phyloP scores from a whole-genome alignment of 2,797 vertebrate genomes.

The Oreonectes daqikongensis region DNA sequence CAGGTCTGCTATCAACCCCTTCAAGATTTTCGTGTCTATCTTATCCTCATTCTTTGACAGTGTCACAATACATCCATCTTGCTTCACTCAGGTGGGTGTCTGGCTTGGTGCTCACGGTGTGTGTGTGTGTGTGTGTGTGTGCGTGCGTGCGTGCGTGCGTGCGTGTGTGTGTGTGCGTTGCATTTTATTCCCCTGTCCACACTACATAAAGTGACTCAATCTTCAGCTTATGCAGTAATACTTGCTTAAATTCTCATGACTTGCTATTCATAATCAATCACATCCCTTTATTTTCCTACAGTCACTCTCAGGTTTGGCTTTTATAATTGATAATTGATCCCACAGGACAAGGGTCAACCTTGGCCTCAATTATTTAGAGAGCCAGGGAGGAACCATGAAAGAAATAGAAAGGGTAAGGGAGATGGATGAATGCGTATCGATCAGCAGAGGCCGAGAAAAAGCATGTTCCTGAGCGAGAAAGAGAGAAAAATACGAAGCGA shows the following conservation, averaged over 20 bases:
- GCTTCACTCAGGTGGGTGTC: not conserved
- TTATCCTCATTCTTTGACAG: not conserved
- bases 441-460: conserved; percentile 31
- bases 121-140: too few species aligned
- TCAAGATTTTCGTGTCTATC: not conserved
- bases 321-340: conserved; percentile 53
- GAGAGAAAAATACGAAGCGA: conserved; percentile 17
- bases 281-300: not conserved
- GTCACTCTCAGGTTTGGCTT: conserved; percentile 36
- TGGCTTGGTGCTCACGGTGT: too few species aligned
- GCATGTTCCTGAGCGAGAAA: not conserved
- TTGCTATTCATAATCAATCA: conserved; percentile 47
- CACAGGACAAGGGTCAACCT: conserved; percentile 52
- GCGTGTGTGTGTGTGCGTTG: too few species aligned
- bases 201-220: conserved; percentile 23
- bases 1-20: not conserved
- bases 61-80: not conserved
- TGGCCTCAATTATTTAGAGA: conserved; percentile 49
- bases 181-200: conserved; percentile 20
- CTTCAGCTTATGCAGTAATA: conserved; percentile 9
- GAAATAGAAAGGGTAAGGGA: conserved; percentile 39
- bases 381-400: conserved; percentile 39
- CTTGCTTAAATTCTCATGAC: conserved; percentile 35
- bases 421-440: conserved; percentile 50
- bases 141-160: too few species aligned